phyloP scores from a whole-genome alignment of 2,113 vertebrate genomes.

The Sula dactylatra region DNA sequence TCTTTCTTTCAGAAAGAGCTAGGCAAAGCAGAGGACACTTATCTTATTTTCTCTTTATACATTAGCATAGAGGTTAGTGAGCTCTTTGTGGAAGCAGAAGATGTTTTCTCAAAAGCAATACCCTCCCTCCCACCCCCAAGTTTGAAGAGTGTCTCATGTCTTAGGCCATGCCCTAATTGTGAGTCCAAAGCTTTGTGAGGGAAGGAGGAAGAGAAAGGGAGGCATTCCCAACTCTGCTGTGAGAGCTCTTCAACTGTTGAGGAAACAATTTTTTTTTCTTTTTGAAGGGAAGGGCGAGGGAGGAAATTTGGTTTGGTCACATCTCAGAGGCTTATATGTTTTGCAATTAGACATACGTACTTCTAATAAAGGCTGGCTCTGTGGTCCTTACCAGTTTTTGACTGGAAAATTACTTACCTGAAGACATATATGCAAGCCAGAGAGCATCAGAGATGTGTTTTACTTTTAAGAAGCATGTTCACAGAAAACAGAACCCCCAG shows the following conservation, averaged over 20 bases:
- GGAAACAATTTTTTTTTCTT: not conserved
- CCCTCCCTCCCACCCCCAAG: not conserved
- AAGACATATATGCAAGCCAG: not conserved
- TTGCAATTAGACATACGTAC: not conserved
- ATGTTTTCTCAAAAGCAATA: not conserved
- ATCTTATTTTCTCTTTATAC: not conserved
- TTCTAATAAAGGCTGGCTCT: not conserved
- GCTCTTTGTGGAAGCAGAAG: not conserved
- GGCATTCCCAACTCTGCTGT: not conserved
- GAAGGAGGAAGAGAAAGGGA: not conserved
- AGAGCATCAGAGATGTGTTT: not conserved
- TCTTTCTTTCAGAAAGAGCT: not conserved
- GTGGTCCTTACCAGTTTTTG: not conserved
- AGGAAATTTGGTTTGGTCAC: not conserved
- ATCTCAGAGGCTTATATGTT: not conserved
- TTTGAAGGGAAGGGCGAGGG: not conserved
- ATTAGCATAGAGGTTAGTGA: not conserved
- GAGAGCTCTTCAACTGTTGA: not conserved
- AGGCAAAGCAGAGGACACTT: not conserved
- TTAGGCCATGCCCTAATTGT: not conserved
- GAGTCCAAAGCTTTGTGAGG: not conserved
- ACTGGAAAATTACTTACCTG: not conserved
- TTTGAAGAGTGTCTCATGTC: not conserved
- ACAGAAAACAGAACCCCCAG: not conserved
- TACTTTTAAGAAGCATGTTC: not conserved